Evolutionary conservation across 2,888 invertebrate genomes (phyloP).

Genomic region (Liodrosophila aerea): DNA sequence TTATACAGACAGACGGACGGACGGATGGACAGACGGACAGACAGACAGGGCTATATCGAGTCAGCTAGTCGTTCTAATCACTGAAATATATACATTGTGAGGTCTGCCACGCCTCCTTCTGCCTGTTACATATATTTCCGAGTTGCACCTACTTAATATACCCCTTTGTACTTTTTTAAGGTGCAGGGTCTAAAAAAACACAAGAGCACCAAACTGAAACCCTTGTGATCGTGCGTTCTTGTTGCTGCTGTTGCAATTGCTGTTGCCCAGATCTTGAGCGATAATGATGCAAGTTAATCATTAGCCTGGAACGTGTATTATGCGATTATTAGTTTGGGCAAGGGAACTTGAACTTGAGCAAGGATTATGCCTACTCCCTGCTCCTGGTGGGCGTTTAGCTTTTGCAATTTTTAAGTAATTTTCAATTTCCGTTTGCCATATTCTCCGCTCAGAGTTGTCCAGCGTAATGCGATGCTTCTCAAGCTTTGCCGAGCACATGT

Average conservation of each 20-base stretch:
- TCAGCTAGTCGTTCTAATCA: no score
- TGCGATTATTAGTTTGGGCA: conserved; percentile 72
- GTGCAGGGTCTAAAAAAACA: no score
- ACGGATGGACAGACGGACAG: no score
- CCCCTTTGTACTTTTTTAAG: no score
- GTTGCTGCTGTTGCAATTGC: conserved; percentile 18
- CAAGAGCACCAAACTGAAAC: no score
- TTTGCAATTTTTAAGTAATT: conserved; percentile 65
- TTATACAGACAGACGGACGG: no score
- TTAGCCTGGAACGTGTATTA: conserved; percentile 79
- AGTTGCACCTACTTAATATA: no score
- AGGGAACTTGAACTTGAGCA: conserved; percentile 10
- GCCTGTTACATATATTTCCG: no score
- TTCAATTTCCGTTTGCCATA: conserved; percentile 70
- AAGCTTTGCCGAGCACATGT: conserved; percentile 54
- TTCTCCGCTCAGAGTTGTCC: conserved; percentile 12
- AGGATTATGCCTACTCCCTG: conserved; percentile 43
- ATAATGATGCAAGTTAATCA: conserved; percentile 80
- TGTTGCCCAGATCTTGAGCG: conserved; percentile 67
- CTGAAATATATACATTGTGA: no score
- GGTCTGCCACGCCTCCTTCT: no score
- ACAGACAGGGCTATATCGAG: no score
- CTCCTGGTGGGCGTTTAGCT: conserved; percentile 60
- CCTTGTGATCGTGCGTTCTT: conserved; percentile 13
- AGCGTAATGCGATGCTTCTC: conserved; percentile 58